Evolutionary conservation across 2,888 invertebrate species (phyloP), one percentile per base, ranked within the genome.

Genomic region (Rhingia campestris): DNA sequence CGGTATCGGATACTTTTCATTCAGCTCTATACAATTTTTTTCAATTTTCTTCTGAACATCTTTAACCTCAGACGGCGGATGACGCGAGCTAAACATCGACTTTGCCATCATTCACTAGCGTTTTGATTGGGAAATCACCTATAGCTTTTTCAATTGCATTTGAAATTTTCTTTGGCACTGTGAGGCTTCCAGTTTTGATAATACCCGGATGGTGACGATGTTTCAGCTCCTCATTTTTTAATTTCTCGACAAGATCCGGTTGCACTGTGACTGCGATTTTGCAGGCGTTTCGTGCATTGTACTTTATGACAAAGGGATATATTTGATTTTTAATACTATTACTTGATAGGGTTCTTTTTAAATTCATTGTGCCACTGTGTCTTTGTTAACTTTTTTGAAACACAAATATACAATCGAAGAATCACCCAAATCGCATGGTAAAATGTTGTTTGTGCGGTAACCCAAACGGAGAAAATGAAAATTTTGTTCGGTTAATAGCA

Each of bases 121-220:
- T 88, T 89, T 93, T 94, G 0, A 93, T 90, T 0, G 94, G 93
- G 74, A 92, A 91, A 89, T 95, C 95, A 87, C 92, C 91, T 86
- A 93, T 88, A 86, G 94, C 91, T 51, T 91, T 91, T 87, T 92
- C 88, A 10, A 95, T 93, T 3, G 95, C 93, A 30, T 93, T 91
- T 32, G 92, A 89, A 75, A 96, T 92, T 75, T 93, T 92, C 0
- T 92, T 90, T 0, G 97, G 96, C 10, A 96, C 88, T 3, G 90
- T 84, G 0, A 94, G 92, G 2, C 92, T 88, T 87, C 92, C 93
- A 0, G 92, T 90, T 85, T 92, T 92, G 1, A 93, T 91, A 56
- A 94, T 92, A 33, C 97, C 97, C 0, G 96, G 95, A 91, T 97
- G 97, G 75, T 94, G 93, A 64, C 94, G 93, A 0, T 95, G 94